Evolutionary conservation across 2,888 invertebrate species (phyloP), one percentile per base, ranked within the genome.

Genomic region (Scotopteryx bipunctaria): DNA sequence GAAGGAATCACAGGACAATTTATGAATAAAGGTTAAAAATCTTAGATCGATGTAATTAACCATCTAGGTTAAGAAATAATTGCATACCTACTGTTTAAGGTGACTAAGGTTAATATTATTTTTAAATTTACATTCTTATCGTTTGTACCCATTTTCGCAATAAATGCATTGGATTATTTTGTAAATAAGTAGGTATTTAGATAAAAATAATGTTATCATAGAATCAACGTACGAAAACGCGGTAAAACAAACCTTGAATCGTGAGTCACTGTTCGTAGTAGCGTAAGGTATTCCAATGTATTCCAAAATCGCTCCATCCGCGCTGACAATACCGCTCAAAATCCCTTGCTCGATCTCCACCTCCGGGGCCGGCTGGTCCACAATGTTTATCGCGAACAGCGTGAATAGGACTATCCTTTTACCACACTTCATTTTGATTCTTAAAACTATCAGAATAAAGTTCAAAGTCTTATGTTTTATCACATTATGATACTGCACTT

Each of bases 221-320:
- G 11, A 27, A 27, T 11, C 4, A 27, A 41, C 23, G n/a, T 45
- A 32, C 29, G 21, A 16, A 42, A 35, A 50, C 36, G 5, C 5
- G 45, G 32, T 55, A 44, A 41, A 46, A 64, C 69, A 63, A 49
- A 88, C 89, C 82, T 86, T 77, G 70, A 88, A 88, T 62, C 86
- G 71, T 21, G 72, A 78, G 25, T 65, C 78, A 33, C 69, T 78
- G 45, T 81, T 83, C 13, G 76, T 71, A 1, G 80, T 79, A 6
- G 82, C 87, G 42, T 89, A 89, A 2, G 88, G 89, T 56, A 89
- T 86, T 4, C 89, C 87, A 5, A 82, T 53, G 69, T 88, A 88
- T 75, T 87, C 83, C 21, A 79, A 83, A 72, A 77, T 73, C 41
- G 81, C 64, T 35, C 88, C 88, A 79, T 87, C 86, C 0, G 45